Base-by-base conservation (phyloP, 2,797 vertebrate species). In the Aldrovandia affinis region DNA sequence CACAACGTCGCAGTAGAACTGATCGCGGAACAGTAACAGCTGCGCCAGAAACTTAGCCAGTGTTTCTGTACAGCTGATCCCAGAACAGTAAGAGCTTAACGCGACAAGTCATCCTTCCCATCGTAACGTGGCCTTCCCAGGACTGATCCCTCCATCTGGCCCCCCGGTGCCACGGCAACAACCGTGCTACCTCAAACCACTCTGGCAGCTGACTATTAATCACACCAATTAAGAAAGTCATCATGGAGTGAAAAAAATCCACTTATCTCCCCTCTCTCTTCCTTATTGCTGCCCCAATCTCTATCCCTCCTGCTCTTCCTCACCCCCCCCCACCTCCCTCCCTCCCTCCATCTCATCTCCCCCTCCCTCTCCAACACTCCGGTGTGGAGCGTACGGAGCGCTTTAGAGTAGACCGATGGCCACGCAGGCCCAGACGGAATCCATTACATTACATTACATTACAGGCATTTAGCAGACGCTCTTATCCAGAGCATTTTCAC, bases 141-240 rank as follows among this genome's bases (percentile, higher is more conserved):
- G 4, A 44, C 36, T 0, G 9, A 25, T 39, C 33, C 28, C 15
- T 5, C 33, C 7, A 18, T 39, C 30, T 33, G 7, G 5, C 22
- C 47, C 47, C 44, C 25, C 10, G n/a, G 28, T 18, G 18, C 39
- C 28, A 36, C 36, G 15, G 44, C 63, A 52, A 65, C 10, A 22
- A 5, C 81, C 30, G 42, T 52, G 55, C 25, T 6, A 42, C 18
- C 52, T 25, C 42, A 20, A 15, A 3, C 80, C 7, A 33, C 54
- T 70, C 14, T 20, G 22, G 78, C 36, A 36, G 22, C 85, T 83
- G 83, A 87, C 86, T 89, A 93, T 93, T 89, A 93, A 92, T 90
- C 87, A 89, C 59, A 65, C 87, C 92, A 91, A 93, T 93, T 91
- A 87, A 90, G 87, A 90, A 91, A 81, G 57, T 70, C 91, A 93